phyloP scores from a whole-genome alignment of 2,797 vertebrate species.

The Halcyon chelicuti region DNA sequence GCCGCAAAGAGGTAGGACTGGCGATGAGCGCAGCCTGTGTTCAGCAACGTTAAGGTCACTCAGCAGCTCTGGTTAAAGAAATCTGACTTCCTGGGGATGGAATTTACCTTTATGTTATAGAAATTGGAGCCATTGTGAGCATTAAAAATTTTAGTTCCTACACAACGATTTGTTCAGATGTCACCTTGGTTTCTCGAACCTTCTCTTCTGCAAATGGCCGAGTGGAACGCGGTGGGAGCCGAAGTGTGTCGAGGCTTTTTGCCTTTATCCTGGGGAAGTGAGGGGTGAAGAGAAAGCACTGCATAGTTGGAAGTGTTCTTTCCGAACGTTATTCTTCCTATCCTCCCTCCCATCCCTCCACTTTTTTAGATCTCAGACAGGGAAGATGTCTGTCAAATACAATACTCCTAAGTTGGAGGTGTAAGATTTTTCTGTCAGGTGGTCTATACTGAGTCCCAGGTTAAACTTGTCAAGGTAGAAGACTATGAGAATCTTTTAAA shows the following conservation, averaged over 20 bases:
- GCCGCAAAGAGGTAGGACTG: neutral
- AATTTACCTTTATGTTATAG: neutral
- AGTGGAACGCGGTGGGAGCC: neutral
- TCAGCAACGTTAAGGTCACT: neutral
- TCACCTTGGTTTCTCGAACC: neutral
- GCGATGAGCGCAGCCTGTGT: neutral
- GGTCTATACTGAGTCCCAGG: neutral
- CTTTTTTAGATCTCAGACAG: neutral
- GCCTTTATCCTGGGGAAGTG: neutral
- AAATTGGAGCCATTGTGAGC: neutral
- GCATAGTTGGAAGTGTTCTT: neutral
- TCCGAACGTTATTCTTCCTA: neutral
- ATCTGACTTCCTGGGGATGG: neutral
- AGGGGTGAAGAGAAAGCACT: neutral
- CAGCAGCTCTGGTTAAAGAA: neutral
- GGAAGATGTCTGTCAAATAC: neutral
- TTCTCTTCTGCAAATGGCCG: neutral
- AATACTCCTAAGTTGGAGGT: neutral
- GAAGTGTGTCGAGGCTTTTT: neutral
- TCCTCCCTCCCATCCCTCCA: neutral
- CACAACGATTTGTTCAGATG: neutral
- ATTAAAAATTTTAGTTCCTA: neutral
- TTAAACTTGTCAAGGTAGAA: neutral
- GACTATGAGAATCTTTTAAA: neutral
- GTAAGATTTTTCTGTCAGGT: neutral